Base-by-base conservation (phyloP, 2,888 invertebrate genomes). In the Hyalella azteca region DNA sequence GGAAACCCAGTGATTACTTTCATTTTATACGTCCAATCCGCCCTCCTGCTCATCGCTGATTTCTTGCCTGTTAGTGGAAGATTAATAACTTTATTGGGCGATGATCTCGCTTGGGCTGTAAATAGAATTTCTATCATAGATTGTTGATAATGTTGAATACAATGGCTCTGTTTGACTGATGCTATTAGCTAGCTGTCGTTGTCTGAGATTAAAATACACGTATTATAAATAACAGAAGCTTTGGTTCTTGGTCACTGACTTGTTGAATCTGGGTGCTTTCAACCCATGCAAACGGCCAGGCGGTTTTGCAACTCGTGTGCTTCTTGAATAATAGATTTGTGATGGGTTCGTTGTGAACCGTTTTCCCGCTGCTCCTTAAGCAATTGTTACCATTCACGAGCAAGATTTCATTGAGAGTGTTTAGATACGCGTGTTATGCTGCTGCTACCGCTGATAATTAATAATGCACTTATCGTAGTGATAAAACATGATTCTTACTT, bases 231-330 rank as follows among this genome's bases (percentile, higher is more conserved):
- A 66, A 66, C 36, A 29, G 29, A 66, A 66, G 66, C 66, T 66
- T 66, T 66, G 66, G 66, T 66, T 66, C 66, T 66, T 32, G 66
- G 36, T 66, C 66, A 39, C 36, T 66, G 54, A 54, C 22, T 54
- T 54, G 54, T 22, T 54, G 54, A 54, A 54, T 54, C 54, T 7
- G 29, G 29, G 29, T 26, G 54, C 54, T 26, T 26, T 54, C 26
- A 54, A 29, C 54, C 54, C 54, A 11, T 26, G 29, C 54, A 54
- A 29, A 54, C 54, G 3, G 22, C 26, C 7, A 54, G 9, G 54
- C 22, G 22, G n/a, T 29, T 54, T 29, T 54, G 11, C 3, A 54
- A 29, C 29, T 54, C 54, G 29, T 54, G 26, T 22, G 54, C 54
- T 54, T 54, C 54, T n/a, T 54, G 54, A 54, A 54, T 29, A n/a